A percentile compares a stretch with the other conserved stretches of the same genome.
Evolutionary conservation across 35 echinoderm and acorn worm species (phyloP).

Genomic region (Strongylocentrotus purpuratus): DNA sequence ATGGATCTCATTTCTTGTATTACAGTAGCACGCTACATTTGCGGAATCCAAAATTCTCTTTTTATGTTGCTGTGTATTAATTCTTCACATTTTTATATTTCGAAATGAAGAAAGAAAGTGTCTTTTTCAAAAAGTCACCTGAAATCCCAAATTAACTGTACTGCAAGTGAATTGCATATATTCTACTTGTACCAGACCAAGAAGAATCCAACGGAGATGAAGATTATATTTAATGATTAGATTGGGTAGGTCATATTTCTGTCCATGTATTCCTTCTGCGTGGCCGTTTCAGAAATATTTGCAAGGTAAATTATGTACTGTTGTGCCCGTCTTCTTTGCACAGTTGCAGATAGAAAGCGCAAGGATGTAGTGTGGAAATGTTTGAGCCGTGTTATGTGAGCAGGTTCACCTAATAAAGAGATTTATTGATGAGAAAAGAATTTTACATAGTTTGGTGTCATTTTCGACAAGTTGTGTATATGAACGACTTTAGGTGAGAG

Average conservation of each 20-base stretch:
- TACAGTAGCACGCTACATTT: constrained; percentile 2
- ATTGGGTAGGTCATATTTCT: not conserved
- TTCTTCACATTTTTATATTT: not conserved
- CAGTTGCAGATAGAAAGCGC: not conserved
- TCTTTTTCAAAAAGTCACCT: not conserved
- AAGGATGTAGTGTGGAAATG: constrained; percentile 6
- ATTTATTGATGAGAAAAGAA: constrained; percentile 20
- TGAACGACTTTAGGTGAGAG: not conserved
- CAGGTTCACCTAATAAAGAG: constrained; percentile 50
- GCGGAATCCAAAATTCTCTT: not conserved
- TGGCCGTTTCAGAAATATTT: not conserved
- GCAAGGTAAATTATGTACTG: constrained; percentile 4
- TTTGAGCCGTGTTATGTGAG: constrained; percentile 26
- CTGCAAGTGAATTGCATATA: not conserved
- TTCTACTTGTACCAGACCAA: not conserved
- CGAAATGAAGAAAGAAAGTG: not conserved
- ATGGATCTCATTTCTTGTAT: not conserved
- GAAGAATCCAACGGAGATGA: not conserved
- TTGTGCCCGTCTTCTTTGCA: not conserved
- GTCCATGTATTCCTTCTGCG: not conserved
- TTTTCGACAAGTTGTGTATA: not conserved
- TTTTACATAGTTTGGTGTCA: not conserved
- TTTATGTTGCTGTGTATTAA: not conserved
- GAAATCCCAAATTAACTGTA: not conserved
- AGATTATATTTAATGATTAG: not conserved